Evolutionary conservation across 2,888 invertebrate genomes (phyloP).

Genomic region (Nomada hirtipes): DNA sequence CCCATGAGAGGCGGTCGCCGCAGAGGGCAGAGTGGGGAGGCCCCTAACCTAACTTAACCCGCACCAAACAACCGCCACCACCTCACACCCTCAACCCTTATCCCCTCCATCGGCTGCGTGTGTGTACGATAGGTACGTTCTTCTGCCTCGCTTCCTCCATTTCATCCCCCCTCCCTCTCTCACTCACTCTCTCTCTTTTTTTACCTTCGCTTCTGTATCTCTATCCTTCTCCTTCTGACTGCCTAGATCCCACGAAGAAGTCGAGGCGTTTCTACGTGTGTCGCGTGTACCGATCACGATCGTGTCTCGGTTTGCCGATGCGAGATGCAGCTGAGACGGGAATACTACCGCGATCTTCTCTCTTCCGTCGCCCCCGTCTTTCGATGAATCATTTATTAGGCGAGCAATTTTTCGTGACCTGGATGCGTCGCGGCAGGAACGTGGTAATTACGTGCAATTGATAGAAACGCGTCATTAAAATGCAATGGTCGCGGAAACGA

Average conservation of each 20-base stretch:
- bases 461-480: slow-evolving; percentile 27
- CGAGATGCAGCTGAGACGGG: slow-evolving; percentile 36
- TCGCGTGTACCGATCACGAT: slow-evolving; percentile 58
- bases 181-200: neutral
- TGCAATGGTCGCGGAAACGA: slow-evolving; percentile 17
- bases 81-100: slow-evolving; percentile 70
- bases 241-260: slow-evolving; percentile 66
- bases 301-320: slow-evolving; percentile 32
- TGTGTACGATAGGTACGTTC: neutral
- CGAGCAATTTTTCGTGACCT: slow-evolving; percentile 25
- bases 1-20: slow-evolving; percentile 78
- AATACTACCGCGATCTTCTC: slow-evolving; percentile 6
- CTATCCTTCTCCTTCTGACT: neutral
- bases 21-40: slow-evolving; percentile 67
- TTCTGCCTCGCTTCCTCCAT: neutral
- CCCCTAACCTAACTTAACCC: slow-evolving; percentile 80
- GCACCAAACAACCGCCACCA: slow-evolving; percentile 74
- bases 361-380: neutral
- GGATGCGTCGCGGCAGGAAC: neutral
- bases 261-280: slow-evolving; percentile 58
- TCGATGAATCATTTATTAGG: slow-evolving; percentile 45
- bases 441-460: slow-evolving; percentile 31
- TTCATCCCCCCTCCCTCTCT: neutral
- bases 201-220: neutral
- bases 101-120: slow-evolving; percentile 42